phyloP scores from a whole-genome alignment of 1,140 invertebrate genomes.

The Ceratitis capitata region DNA sequence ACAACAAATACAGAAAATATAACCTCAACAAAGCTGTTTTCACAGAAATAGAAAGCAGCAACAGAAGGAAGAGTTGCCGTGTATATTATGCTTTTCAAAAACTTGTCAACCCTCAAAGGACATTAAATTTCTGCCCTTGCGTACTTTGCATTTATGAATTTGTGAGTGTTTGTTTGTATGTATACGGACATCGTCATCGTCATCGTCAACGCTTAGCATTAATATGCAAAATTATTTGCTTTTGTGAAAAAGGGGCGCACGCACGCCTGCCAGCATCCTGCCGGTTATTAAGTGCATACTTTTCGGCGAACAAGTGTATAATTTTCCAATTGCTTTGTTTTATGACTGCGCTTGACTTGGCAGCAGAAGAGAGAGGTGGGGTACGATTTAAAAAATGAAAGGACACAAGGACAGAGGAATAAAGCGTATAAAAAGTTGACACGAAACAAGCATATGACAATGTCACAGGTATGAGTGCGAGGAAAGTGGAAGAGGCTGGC shows the following conservation, averaged over 20 bases:
- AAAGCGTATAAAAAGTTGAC: neutral
- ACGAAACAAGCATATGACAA: neutral
- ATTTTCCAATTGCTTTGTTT: slow-evolving; percentile 64
- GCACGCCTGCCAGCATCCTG: neutral
- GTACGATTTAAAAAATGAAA: neutral
- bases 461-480: neutral
- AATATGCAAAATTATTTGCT: slow-evolving; percentile 37
- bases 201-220: neutral
- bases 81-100: neutral
- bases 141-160: neutral
- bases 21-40: too few relatives aligned
- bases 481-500: neutral
- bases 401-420: neutral
- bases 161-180: neutral
- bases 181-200: too few relatives aligned
- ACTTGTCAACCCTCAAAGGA: slow-evolving; percentile 18
- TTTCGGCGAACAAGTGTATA: slow-evolving; percentile 59
- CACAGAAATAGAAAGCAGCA: neutral
- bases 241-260: slow-evolving; percentile 29
- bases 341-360: slow-evolving; percentile 41
- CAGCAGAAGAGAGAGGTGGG: neutral
- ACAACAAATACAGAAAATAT: neutral
- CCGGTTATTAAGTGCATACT: slow-evolving; percentile 35
- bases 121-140: neutral
- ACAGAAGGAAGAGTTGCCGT: too few relatives aligned